Percentiles rank a stretch among this genome's conserved stretches.
These are phyloP conservation scores for Chaetodon trifascialis DNA, from an alignment of 2,113 vertebrate species.

Conservation along the genomic window DNA sequence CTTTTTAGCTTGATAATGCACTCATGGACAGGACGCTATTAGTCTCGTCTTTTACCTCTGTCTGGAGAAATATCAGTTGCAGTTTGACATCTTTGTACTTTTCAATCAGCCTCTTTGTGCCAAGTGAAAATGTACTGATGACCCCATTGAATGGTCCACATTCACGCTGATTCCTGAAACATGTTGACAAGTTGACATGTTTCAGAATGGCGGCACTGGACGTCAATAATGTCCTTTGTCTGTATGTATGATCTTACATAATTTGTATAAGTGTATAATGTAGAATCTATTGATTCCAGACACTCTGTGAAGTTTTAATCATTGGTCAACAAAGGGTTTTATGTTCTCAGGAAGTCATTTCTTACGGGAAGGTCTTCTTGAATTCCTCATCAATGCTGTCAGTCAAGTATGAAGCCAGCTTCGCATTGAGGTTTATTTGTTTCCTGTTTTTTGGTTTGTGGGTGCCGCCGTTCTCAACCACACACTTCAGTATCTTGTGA, in stretches of 20 bases:
- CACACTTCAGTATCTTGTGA: neutral
- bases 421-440: conserved; percentile 35
- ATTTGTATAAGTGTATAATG: neutral
- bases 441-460: conserved; percentile 2
- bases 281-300: neutral
- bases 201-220: neutral
- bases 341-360: neutral
- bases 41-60: conserved; percentile 33
- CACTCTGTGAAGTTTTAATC: neutral
- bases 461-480: conserved; percentile 20
- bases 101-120: conserved; percentile 13
- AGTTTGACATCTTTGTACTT: conserved; percentile 16
- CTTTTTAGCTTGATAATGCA: neutral
- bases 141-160: conserved; percentile 18
- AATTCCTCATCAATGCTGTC: conserved; percentile 62
- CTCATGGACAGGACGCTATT: neutral
- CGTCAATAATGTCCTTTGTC: neutral
- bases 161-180: conserved; percentile 58
- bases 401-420: conserved; percentile 40
- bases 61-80: conserved; percentile 36
- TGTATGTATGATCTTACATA: neutral
- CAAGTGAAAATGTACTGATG: conserved; percentile 48
- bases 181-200: neutral
- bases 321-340: neutral
- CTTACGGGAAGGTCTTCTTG: conserved; percentile 65